These are phyloP conservation scores for Erynnis tages DNA, from an alignment of 2,888 invertebrate species.

Conservation along the genomic window DNA sequence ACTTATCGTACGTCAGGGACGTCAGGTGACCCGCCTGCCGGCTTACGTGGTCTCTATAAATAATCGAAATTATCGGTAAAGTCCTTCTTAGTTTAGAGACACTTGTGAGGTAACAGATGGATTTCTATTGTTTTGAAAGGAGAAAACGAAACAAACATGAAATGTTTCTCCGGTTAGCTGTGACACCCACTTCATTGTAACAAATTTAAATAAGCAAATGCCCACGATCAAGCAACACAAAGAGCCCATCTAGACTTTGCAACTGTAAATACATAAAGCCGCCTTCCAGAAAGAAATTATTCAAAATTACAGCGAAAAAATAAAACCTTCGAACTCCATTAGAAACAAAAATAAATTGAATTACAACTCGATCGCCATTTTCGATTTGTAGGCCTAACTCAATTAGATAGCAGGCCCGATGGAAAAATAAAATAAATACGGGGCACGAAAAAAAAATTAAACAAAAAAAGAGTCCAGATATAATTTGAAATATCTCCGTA, in stretches of 20 bases:
- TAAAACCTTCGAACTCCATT: constrained; percentile 76
- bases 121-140: too few species aligned
- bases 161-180: background rate
- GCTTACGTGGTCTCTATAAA: too few species aligned
- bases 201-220: background rate
- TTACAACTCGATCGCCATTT: constrained; percentile 81
- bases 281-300: constrained; percentile 65
- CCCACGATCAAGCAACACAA: background rate
- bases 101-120: too few species aligned
- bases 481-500: constrained; percentile 82
- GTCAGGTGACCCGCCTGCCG: too few species aligned
- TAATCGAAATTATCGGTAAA: too few species aligned
- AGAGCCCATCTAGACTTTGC: constrained; percentile 4
- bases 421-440: constrained; percentile 81
- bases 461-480: constrained; percentile 77
- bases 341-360: constrained; percentile 82
- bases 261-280: constrained; percentile 28
- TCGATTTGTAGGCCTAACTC: constrained; percentile 80
- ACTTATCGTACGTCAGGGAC: too few species aligned
- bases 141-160: too few species aligned
- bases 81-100: too few species aligned
- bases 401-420: constrained; percentile 79
- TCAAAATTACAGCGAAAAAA: constrained; percentile 71
- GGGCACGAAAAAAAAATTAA: constrained; percentile 76
- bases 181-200: background rate